Evolutionary conservation across 2,797 vertebrate genomes (phyloP).

Genomic region (Nannoperca australis): DNA sequence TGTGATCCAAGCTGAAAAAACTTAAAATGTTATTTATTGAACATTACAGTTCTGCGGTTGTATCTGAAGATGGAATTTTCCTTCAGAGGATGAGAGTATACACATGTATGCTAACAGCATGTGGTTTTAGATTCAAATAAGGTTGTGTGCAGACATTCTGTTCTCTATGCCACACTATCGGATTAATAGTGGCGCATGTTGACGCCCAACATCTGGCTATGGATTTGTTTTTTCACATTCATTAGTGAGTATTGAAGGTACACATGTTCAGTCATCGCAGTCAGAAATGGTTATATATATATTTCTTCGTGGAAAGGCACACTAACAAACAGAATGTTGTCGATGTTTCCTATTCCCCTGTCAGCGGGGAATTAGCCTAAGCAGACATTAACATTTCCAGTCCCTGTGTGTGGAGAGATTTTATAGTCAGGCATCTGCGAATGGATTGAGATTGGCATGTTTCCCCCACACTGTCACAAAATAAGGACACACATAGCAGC

Average conservation of each 20-base stretch:
- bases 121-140: slow-evolving; percentile 43
- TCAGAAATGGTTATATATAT: slow-evolving; percentile 28
- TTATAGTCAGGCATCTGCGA: slow-evolving; percentile 55
- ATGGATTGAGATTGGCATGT: slow-evolving; percentile 60
- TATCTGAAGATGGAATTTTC: not conserved
- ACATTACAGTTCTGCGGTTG: not conserved
- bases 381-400: slow-evolving; percentile 60
- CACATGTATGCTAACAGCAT: slow-evolving; percentile 21
- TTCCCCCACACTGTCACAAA: slow-evolving; percentile 49
- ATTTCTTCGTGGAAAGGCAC: slow-evolving; percentile 17
- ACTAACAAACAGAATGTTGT: slow-evolving; percentile 15
- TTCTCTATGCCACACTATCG: not conserved
- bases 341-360: slow-evolving; percentile 37
- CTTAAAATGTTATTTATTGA: not conserved
- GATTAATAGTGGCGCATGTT: slow-evolving; percentile 53
- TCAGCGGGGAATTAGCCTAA: slow-evolving; percentile 40
- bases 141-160: slow-evolving; percentile 26
- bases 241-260: slow-evolving; percentile 27
- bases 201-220: slow-evolving; percentile 50
- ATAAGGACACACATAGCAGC: slow-evolving; percentile 34
- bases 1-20: not conserved
- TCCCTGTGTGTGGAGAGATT: slow-evolving; percentile 47
- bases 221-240: slow-evolving; percentile 18
- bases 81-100: not conserved
- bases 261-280: slow-evolving; percentile 3